These are phyloP conservation scores for Phania funesta DNA, from an alignment of 2,888 invertebrate species.

Conservation along the genomic window DNA sequence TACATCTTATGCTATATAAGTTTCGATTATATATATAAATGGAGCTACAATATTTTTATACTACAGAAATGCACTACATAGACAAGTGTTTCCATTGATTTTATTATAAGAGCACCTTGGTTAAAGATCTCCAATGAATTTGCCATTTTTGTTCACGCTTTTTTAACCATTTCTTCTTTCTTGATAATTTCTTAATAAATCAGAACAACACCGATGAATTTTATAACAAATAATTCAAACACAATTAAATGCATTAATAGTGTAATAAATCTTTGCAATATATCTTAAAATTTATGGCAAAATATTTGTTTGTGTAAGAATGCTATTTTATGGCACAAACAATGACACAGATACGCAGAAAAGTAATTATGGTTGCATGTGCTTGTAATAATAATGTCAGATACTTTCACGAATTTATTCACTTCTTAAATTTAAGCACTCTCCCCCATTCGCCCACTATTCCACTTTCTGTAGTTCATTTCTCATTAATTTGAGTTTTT, in stretches of 20 bases:
- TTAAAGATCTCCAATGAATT: too few species aligned
- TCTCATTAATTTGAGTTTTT: constrained; percentile 10
- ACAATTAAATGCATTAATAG: constrained; percentile 2
- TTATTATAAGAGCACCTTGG: too few species aligned
- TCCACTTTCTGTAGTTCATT: constrained; percentile 1
- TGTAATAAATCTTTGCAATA: constrained; percentile 19
- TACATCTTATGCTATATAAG: too few species aligned
- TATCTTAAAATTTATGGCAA: constrained; percentile 18
- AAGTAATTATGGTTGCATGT: background rate
- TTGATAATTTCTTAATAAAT: background rate
- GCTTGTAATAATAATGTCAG: constrained; percentile 1
- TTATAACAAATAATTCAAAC: constrained; percentile 19
- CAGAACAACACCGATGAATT: background rate
- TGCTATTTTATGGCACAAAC: background rate
- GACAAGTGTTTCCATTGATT: too few species aligned
- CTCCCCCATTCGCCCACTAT: background rate
- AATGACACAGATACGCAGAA: constrained; percentile 24
- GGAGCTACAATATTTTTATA: too few species aligned
- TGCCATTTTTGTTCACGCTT: too few species aligned
- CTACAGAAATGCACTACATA: too few species aligned
- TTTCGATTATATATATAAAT: too few species aligned
- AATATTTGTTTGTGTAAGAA: constrained; percentile 14
- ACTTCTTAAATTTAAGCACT: constrained; percentile 39
- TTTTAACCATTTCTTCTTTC: background rate
- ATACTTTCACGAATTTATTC: constrained; percentile 29